A percentile compares a stretch with the other conserved stretches of the same genome.
These are phyloP conservation scores for Leucoraja erinaceus DNA, from an alignment of 2,113 vertebrate genomes.

Conservation along the genomic window DNA sequence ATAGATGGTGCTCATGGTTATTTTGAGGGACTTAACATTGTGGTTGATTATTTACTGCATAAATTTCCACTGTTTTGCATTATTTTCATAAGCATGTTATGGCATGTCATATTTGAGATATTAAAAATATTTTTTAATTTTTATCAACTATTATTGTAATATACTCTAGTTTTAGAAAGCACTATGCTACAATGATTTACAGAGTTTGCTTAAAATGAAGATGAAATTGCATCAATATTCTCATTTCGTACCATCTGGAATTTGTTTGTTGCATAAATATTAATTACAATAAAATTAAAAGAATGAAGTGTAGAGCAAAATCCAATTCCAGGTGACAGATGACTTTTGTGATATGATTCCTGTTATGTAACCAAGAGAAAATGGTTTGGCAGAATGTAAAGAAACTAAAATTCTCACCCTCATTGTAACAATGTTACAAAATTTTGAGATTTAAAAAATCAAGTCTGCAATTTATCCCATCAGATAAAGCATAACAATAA, in stretches of 20 bases:
- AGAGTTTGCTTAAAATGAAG: not conserved
- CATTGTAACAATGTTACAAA: no score
- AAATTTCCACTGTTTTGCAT: not conserved
- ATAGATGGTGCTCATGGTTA: not conserved
- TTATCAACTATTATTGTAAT: not conserved
- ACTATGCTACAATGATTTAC: not conserved
- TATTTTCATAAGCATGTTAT: not conserved
- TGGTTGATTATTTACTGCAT: not conserved
- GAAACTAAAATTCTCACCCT: not conserved
- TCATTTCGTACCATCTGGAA: not conserved
- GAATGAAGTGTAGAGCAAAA: not conserved
- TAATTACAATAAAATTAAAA: not conserved
- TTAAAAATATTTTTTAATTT: not conserved
- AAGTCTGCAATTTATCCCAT: no score
- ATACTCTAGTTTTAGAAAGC: not conserved
- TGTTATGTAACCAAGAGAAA: not conserved
- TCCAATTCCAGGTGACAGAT: not conserved
- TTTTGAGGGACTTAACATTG: not conserved
- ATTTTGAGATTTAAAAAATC: no score
- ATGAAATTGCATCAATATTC: not conserved
- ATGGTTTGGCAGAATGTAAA: not conserved
- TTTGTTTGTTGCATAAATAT: not conserved
- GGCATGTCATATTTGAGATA: not conserved
- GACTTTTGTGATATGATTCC: not conserved
- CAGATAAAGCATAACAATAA: no score